Base-by-base conservation (phyloP, 2,888 invertebrate species). In the Melitaea athalia region DNA sequence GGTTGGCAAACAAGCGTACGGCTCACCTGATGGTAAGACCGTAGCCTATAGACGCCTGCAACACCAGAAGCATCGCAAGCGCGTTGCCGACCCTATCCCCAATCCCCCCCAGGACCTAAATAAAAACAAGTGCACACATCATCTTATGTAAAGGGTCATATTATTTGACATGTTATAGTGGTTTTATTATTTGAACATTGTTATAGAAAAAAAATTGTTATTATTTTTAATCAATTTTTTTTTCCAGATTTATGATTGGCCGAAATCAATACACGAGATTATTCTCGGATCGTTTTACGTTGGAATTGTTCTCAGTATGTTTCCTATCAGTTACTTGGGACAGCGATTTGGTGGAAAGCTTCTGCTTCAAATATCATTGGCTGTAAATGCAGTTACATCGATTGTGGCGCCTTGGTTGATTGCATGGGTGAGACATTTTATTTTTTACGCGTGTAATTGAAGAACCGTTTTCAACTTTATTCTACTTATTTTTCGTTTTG, bases 281-380 rank as follows among this genome's bases (percentile, higher is more conserved):
- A 78, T 88, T 0, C 78, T 92, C 7, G 88, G 90, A 2, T 85
- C 94, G 0, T 94, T 94, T 73, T 94, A 93, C 78, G 81, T 93
- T 74, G 94, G 94, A 0, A 94, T 94, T 74, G 83, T 86, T n/a
- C 73, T 91, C 17, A 92, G 91, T 76, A 93, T 93, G 78, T 82
- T 93, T n/a, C 93, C 93, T 0, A 89, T 93, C 42, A 95, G 95
- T 0, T 79, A 94, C 68, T 80, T 95, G 43, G 93, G 94, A 0
- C 95, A 94, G 75, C 85, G 88, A 0, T 94, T 93, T 84, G 95
- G 96, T 0, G 95, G 95, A 0, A 95, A 95, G 74, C 82, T 93
- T 47, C 86, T 95, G 0, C 76, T 93, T 12, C 87, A 91, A 42
- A 71, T 87, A 0, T 88, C 92, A 0, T 79, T 94, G 59, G 74